These are phyloP conservation scores for Limenitis arthemis DNA, from an alignment of 2,888 invertebrate genomes.

Conservation along the genomic window DNA sequence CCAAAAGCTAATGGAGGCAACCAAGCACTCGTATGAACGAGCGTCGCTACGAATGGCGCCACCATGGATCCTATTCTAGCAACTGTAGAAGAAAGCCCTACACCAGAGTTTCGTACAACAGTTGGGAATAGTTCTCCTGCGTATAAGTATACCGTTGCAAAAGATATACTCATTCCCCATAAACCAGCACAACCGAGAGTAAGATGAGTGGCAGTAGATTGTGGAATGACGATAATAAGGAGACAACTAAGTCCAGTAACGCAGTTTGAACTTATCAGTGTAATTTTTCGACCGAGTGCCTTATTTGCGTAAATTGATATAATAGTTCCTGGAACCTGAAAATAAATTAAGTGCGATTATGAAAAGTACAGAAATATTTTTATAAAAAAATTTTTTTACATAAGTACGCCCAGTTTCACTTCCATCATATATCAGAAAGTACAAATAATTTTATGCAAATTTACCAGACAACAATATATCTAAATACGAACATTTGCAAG, in stretches of 20 bases:
- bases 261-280: conserved; percentile 76
- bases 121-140: conserved; percentile 93
- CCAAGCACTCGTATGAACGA: conserved; percentile 70
- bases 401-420: too few species aligned
- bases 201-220: conserved; percentile 63
- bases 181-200: conserved; percentile 82
- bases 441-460: too few species aligned
- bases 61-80: conserved; percentile 90
- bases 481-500: too few species aligned
- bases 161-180: conserved; percentile 86
- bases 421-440: too few species aligned
- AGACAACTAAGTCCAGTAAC: conserved; percentile 77
- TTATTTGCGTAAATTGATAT: conserved; percentile 77
- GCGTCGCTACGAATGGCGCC: conserved; percentile 86
- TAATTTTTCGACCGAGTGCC: conserved; percentile 76
- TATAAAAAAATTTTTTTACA: too few species aligned
- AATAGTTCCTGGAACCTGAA: conserved; percentile 73
- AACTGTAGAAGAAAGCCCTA: conserved; percentile 88
- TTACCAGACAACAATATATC: too few species aligned
- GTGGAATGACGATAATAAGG: conserved; percentile 71
- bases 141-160: conserved; percentile 89
- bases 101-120: conserved; percentile 87
- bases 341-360: conserved; percentile 13
- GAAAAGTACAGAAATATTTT: neutral
- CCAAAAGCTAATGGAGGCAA: conserved; percentile 84